A percentile compares a stretch with the other conserved stretches of the same genome.
These are phyloP conservation scores for Seladonia tumulorum DNA, from an alignment of 2,888 invertebrate species.

Conservation along the genomic window DNA sequence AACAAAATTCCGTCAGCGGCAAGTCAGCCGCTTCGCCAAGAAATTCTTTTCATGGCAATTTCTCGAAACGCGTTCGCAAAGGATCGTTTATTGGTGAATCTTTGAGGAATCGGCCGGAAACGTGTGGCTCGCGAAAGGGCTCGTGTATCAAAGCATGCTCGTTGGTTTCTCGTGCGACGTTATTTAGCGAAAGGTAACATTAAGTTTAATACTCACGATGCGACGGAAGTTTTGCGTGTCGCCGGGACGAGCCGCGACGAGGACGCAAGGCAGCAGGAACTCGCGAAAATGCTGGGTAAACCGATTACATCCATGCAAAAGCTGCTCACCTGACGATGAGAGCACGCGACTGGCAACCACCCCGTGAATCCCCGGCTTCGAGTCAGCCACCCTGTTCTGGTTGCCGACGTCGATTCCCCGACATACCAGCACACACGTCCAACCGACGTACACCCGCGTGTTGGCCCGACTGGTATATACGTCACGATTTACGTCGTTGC, in stretches of 20 bases:
- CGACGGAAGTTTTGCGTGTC: constrained; percentile 37
- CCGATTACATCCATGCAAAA: constrained; percentile 72
- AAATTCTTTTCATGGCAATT: neutral
- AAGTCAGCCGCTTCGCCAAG: neutral
- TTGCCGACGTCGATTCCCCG: constrained; percentile 70
- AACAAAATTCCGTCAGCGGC: neutral
- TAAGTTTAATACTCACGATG: constrained; percentile 52
- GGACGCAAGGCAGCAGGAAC: constrained; percentile 15
- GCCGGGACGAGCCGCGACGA: neutral
- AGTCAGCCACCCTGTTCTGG: constrained; percentile 62
- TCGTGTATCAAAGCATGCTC: neutral
- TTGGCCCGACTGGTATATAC: constrained; percentile 28
- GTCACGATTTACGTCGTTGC: constrained; percentile 56
- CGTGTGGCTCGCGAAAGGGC: neutral
- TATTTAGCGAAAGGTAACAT: constrained; percentile 25
- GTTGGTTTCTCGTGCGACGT: neutral
- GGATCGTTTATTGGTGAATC: neutral
- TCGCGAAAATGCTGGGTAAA: constrained; percentile 54
- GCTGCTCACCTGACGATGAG: constrained; percentile 73
- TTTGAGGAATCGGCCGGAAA: neutral
- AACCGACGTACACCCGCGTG: neutral
- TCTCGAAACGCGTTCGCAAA: neutral
- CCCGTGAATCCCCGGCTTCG: constrained; percentile 64
- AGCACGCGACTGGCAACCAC: constrained; percentile 78
- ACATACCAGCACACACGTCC: constrained; percentile 57